Percentiles rank a stretch among this genome's conserved stretches.
Evolutionary conservation across 1,140 invertebrate genomes (phyloP).

Genomic region (Stegodyphus dumicola): DNA sequence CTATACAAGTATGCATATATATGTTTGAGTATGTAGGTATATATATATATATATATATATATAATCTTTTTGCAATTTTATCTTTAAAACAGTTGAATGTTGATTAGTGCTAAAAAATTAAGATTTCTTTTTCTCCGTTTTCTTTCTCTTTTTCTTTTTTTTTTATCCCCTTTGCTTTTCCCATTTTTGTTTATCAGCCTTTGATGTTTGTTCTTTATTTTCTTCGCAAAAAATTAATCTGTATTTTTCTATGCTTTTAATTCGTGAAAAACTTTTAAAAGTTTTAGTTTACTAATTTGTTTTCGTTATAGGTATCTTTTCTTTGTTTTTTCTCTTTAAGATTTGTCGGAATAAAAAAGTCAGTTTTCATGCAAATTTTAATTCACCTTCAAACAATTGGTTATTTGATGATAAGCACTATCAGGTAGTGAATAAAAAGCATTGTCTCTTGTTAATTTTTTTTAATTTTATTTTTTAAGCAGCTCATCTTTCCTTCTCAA

Average conservation of each 20-base stretch:
- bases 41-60: neutral
- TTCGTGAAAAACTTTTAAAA: conserved; percentile 13
- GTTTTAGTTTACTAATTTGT: conserved; percentile 31
- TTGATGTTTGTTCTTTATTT: conserved; percentile 45
- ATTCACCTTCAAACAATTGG: conserved; percentile 28
- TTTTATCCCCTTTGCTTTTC: neutral
- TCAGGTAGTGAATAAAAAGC: conserved; percentile 10
- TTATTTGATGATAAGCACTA: conserved; percentile 30
- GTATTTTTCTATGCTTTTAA: conserved; percentile 11
- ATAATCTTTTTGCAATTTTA: neutral
- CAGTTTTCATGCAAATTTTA: conserved; percentile 52
- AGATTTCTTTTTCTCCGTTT: neutral
- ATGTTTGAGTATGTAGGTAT: no score
- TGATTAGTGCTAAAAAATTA: conserved; percentile 18
- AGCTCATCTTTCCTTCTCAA: neutral
- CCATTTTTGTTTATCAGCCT: conserved; percentile 49
- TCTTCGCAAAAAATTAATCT: neutral
- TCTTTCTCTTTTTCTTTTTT: neutral
- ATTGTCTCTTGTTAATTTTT: neutral
- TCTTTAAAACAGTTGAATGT: conserved; percentile 15
- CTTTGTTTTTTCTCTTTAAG: neutral
- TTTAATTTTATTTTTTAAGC: neutral
- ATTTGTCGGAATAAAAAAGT: neutral
- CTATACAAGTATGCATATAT: no score
- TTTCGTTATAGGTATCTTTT: conserved; percentile 34